Conservation (phyloP, 64 coral and sea anemone genomes). For the Astreopora myriophthalma region DNA sequence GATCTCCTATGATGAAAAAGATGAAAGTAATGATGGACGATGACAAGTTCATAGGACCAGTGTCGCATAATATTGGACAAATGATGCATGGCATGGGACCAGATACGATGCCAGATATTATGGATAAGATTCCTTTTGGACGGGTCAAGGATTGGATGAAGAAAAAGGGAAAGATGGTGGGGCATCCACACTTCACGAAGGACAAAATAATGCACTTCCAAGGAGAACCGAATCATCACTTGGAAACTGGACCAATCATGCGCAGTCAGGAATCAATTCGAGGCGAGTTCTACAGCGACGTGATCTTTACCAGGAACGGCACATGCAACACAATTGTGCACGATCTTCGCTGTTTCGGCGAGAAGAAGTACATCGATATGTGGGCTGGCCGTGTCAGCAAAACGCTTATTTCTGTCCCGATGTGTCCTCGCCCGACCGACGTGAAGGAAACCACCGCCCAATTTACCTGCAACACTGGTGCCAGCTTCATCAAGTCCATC, state of each 20-base stretch:
- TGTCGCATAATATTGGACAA: neutral
- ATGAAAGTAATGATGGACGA: neutral
- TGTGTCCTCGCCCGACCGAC: conserved; percentile 35
- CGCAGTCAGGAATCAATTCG: neutral
- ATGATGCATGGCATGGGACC: neutral
- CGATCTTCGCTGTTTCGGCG: conserved; percentile 55
- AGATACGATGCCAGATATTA: neutral
- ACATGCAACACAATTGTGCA: conserved; percentile 52
- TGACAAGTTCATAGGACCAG: neutral
- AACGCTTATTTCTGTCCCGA: conserved; percentile 45
- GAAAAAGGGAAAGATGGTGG: neutral
- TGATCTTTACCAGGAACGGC: conserved; percentile 23
- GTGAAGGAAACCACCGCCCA: neutral
- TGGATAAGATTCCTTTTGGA: neutral
- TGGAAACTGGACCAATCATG: conserved; percentile 15
- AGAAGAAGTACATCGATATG: neutral
- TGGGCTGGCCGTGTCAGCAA: conserved; percentile 35
- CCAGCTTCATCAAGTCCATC: neutral
- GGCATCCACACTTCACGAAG: neutral
- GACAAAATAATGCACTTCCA: neutral
- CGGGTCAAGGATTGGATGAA: neutral
- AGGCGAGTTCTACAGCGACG: conserved; percentile 49
- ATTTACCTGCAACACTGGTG: conserved; percentile 59
- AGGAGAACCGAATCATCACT: neutral
- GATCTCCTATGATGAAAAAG: neutral